Conservation (phyloP, 2,113 vertebrate genomes). For the Catharus fuscescens region DNA sequence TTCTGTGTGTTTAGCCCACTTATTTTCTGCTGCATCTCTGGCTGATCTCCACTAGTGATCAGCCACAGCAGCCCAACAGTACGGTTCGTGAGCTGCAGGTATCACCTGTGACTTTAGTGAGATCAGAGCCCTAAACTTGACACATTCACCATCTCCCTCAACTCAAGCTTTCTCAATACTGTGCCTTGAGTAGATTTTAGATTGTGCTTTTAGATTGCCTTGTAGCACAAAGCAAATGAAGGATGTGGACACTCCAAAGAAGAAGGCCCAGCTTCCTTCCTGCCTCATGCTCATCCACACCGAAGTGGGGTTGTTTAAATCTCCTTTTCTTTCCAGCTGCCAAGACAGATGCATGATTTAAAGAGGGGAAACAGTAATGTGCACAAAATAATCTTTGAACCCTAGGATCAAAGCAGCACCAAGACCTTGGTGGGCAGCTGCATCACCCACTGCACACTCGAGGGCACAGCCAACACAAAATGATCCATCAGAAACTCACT, state of each 20-base stretch:
- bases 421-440: rapidly evolving
- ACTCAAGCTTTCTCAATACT: background rate
- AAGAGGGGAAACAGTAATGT: background rate
- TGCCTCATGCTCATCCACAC: background rate
- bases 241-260: background rate
- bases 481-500: background rate
- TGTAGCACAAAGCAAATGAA: background rate
- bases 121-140: background rate
- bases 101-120: background rate
- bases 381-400: background rate
- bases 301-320: background rate
- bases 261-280: background rate
- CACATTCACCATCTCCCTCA: background rate
- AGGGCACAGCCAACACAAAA: background rate
- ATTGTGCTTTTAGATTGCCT: background rate
- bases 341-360: background rate
- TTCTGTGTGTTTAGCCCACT: background rate
- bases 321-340: background rate
- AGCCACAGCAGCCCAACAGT: background rate
- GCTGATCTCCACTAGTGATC: rapidly evolving
- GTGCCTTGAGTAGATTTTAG: background rate
- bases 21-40: background rate
- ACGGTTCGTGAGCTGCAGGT: background rate
- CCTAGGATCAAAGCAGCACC: background rate
- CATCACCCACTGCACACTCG: rapidly evolving